A percentile compares a stretch with the other conserved stretches of the same genome.
Evolutionary conservation across 2,888 invertebrate species (phyloP).

Genomic region (Lycaena phlaeas): DNA sequence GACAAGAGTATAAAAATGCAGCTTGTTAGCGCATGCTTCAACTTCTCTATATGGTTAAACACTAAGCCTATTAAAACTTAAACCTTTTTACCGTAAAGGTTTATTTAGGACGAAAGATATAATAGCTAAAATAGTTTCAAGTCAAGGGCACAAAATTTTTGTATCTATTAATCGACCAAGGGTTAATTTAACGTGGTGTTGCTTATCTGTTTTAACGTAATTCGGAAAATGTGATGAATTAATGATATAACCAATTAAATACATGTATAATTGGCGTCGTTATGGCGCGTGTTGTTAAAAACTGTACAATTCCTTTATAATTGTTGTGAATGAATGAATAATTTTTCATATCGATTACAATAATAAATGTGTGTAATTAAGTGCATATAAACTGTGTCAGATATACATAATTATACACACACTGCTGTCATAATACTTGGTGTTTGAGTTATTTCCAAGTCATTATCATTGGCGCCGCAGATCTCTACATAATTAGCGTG

Average conservation of each 20-base stretch:
- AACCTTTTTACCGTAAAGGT: too few species aligned
- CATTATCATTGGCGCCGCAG: slow-evolving; percentile 1
- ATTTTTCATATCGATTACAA: not conserved
- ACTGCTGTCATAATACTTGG: not conserved
- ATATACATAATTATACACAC: not conserved
- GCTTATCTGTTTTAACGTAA: too few species aligned
- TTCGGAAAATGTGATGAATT: too few species aligned
- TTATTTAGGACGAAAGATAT: too few species aligned
- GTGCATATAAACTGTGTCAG: not conserved
- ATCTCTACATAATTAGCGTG: not conserved
- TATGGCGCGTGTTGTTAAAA: too few species aligned
- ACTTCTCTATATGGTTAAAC: not conserved
- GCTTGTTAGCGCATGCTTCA: not conserved
- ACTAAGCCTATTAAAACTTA: not conserved
- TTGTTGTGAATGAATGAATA: slow-evolving; percentile 1
- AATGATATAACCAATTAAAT: too few species aligned
- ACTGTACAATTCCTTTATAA: not conserved
- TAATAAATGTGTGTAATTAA: not conserved
- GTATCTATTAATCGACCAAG: too few species aligned
- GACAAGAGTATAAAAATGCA: not conserved
- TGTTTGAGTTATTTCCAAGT: not conserved
- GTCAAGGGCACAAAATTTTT: too few species aligned
- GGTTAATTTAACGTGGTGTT: too few species aligned
- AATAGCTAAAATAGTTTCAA: too few species aligned
- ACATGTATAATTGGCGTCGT: too few species aligned